A percentile compares a stretch with the other conserved stretches of the same genome.
phyloP scores from a whole-genome alignment of 1,140 invertebrate genomes.

The Trachymyrmex septentrionalis region DNA sequence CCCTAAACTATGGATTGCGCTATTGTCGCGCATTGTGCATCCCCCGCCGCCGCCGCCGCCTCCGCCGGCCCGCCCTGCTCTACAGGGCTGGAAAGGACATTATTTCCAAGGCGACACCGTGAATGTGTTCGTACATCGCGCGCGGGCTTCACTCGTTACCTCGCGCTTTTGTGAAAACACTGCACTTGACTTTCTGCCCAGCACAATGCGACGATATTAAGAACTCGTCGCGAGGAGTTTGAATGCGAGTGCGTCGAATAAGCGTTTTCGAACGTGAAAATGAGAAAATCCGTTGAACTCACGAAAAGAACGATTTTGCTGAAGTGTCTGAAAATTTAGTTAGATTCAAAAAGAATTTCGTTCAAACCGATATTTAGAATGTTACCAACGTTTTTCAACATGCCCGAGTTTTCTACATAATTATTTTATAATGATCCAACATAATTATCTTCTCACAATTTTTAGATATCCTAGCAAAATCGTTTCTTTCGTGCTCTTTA shows the following conservation, averaged over 20 bases:
- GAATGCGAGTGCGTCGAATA: neutral
- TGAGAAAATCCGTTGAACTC: neutral
- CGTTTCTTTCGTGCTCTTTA: too few species aligned
- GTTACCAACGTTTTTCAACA: too few species aligned
- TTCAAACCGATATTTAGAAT: too few species aligned
- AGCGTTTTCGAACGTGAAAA: neutral
- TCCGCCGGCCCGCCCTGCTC: neutral
- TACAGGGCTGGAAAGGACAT: conserved; percentile 42
- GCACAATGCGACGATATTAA: conserved; percentile 47
- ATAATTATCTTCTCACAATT: too few species aligned
- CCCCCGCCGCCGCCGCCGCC: neutral
- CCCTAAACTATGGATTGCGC: conserved; percentile 74
- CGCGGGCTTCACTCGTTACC: conserved; percentile 57
- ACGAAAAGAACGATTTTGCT: too few species aligned
- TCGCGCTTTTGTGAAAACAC: conserved; percentile 65
- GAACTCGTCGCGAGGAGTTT: conserved; percentile 1
- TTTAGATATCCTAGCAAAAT: too few species aligned
- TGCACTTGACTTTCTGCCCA: conserved; percentile 69
- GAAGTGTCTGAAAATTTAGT: too few species aligned
- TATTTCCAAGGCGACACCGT: conserved; percentile 51
- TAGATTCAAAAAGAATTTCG: too few species aligned
- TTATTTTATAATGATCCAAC: too few species aligned
- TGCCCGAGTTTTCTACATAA: too few species aligned
- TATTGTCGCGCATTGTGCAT: conserved; percentile 66
- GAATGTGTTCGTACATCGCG: conserved; percentile 44